Conservation (phyloP, 2,888 invertebrate genomes). For the Agrilus biguttatus region DNA sequence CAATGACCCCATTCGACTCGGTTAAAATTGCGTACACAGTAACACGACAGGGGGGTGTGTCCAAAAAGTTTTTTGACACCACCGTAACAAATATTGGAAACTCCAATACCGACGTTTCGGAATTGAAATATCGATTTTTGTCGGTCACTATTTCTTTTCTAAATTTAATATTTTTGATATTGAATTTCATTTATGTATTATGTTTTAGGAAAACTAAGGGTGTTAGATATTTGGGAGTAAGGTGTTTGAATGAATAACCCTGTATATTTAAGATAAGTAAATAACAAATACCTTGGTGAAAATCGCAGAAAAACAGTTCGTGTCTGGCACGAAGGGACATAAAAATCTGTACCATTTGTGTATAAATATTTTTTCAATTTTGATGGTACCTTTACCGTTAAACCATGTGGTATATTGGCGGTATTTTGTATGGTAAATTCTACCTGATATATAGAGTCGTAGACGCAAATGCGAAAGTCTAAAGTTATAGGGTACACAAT, state of each 20-base stretch:
- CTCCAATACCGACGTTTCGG: conserved; percentile 11
- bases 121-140: conserved; percentile 6
- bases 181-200: too few species aligned
- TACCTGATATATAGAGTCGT: conserved; percentile 15
- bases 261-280: too few species aligned
- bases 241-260: too few species aligned
- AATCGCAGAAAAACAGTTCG: conserved; percentile 11
- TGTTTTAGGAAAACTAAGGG: too few species aligned
- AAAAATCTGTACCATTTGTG: conserved; percentile 6
- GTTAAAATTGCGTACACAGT: conserved; percentile 14
- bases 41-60: conserved; percentile 13
- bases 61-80: conserved; percentile 9
- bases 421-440: conserved; percentile 12
- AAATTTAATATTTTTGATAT: too few species aligned
- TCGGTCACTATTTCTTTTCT: conserved; percentile 7
- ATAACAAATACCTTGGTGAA: conserved; percentile 9
- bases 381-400: conserved; percentile 13
- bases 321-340: conserved; percentile 2
- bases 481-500: conserved; percentile 10
- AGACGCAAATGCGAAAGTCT: conserved; percentile 15
- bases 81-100: conserved; percentile 12
- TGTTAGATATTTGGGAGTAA: too few species aligned
- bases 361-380: conserved; percentile 11
- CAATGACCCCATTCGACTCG: conserved; percentile 9
- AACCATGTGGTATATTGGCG: conserved; percentile 8